Conservation (phyloP, 2,888 invertebrate genomes). For the Crepidodera aurea region DNA sequence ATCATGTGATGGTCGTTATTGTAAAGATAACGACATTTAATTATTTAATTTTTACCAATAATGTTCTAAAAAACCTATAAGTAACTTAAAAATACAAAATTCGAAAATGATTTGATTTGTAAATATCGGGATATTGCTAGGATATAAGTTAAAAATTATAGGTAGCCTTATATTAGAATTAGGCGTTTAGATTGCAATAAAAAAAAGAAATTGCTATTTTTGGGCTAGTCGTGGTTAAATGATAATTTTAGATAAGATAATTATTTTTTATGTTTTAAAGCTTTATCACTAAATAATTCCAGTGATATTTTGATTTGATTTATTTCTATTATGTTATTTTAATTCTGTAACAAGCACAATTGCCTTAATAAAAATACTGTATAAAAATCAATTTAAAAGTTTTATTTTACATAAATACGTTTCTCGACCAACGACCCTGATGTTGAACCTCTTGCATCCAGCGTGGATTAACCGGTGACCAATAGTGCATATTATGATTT, state of each 20-base stretch:
- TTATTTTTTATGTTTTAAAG: slow-evolving; percentile 26
- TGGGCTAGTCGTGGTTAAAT: slow-evolving; percentile 19
- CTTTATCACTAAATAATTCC: slow-evolving; percentile 24
- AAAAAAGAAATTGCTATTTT: slow-evolving; percentile 20
- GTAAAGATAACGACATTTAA: no score
- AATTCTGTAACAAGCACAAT: slow-evolving; percentile 26
- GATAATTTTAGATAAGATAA: slow-evolving; percentile 16
- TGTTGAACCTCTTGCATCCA: no score
- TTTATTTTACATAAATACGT: no score
- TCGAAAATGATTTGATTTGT: no score
- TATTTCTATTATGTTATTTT: slow-evolving; percentile 23
- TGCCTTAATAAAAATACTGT: slow-evolving; percentile 22
- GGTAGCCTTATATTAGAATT: neutral
- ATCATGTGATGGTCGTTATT: no score
- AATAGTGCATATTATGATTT: no score
- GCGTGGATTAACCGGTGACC: no score
- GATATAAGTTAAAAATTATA: slow-evolving; percentile 11
- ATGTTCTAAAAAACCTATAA: no score
- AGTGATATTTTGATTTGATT: slow-evolving; percentile 25
- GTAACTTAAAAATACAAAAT: no score
- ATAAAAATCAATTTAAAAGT: neutral
- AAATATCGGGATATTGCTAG: neutral
- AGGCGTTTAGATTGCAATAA: slow-evolving; percentile 23
- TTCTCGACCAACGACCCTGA: no score
- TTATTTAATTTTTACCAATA: no score